phyloP scores from a whole-genome alignment of 1,140 invertebrate genomes.

The Brachionus koreanus region DNA sequence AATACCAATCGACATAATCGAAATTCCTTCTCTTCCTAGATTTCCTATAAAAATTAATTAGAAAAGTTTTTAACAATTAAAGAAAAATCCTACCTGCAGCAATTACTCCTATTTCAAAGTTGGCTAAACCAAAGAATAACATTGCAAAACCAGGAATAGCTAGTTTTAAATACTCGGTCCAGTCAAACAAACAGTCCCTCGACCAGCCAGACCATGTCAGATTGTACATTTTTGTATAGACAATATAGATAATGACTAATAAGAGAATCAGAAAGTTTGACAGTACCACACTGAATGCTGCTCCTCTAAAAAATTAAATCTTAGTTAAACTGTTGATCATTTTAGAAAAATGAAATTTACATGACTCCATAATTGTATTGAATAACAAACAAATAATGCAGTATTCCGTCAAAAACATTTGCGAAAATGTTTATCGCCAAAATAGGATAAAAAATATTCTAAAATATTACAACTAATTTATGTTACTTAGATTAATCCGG shows the following conservation, averaged over 20 bases:
- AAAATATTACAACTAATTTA: background rate
- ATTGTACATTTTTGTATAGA: slow-evolving; percentile 4
- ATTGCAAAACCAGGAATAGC: slow-evolving; percentile 37
- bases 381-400: slow-evolving; percentile 2
- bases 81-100: background rate
- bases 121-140: background rate
- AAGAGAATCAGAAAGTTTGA: slow-evolving; percentile 4
- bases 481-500: too few relatives aligned
- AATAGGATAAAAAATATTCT: slow-evolving; percentile 36
- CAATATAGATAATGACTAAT: background rate
- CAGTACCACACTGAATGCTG: background rate
- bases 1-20: slow-evolving; percentile 38
- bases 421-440: background rate
- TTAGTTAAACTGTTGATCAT: background rate
- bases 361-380: background rate
- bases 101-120: slow-evolving; percentile 39
- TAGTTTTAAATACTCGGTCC: slow-evolving; percentile 29
- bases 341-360: background rate
- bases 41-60: background rate
- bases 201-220: slow-evolving; percentile 35
- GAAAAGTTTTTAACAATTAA: background rate
- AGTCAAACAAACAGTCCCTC: slow-evolving; percentile 1
- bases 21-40: slow-evolving; percentile 23
- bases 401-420: slow-evolving; percentile 11
- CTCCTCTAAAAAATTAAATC: background rate